Evolutionary conservation across 2,113 vertebrate species (phyloP).

Genomic region (Hypomesus transpacificus): DNA sequence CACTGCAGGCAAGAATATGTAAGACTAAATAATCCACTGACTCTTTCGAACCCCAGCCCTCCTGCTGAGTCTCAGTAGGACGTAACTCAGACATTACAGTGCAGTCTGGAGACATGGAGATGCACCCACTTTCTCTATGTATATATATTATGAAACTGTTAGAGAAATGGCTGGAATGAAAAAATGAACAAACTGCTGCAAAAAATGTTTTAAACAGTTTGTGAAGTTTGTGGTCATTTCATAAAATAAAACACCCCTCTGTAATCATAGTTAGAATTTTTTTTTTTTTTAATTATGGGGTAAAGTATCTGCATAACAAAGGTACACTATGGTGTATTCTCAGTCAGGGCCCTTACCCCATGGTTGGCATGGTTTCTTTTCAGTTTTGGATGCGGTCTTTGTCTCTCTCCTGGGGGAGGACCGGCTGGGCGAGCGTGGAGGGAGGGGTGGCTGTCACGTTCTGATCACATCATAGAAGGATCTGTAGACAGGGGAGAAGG

Average conservation of each 20-base stretch:
- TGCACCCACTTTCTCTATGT: background rate
- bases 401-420: background rate
- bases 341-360: background rate
- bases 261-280: background rate
- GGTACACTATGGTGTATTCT: background rate
- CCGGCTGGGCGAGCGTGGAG: background rate
- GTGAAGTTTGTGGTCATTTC: too few relatives aligned
- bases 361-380: background rate
- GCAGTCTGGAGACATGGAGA: background rate
- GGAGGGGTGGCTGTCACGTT: background rate
- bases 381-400: background rate
- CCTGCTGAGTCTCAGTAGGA: background rate
- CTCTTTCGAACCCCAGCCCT: background rate
- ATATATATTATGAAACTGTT: background rate
- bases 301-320: background rate
- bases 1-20: background rate
- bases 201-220: too few relatives aligned
- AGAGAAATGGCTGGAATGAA: too few relatives aligned
- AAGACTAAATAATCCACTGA: background rate
- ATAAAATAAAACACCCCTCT: too few relatives aligned
- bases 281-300: too few relatives aligned
- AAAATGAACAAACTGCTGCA: too few relatives aligned
- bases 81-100: background rate
- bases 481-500: background rate
- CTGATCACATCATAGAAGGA: slow-evolving; percentile 3